These are phyloP conservation scores for Hydrotaea cyrtoneurina DNA, from an alignment of 2,888 invertebrate species.

Conservation along the genomic window DNA sequence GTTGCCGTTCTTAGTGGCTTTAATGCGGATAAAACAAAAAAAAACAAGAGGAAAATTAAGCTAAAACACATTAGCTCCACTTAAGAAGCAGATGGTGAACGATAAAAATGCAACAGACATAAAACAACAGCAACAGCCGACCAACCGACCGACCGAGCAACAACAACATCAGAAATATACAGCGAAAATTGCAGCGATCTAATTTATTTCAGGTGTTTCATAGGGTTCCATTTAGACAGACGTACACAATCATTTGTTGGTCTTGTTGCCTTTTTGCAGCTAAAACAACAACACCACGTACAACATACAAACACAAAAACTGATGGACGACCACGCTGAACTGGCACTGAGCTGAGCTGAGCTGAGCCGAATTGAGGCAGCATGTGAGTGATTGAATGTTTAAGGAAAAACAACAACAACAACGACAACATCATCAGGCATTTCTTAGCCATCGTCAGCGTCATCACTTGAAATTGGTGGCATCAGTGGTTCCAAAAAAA, in stretches of 20 bases:
- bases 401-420: slow-evolving; percentile 32
- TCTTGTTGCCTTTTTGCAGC: slow-evolving; percentile 35
- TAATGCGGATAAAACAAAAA: slow-evolving; percentile 55
- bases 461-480: slow-evolving; percentile 18
- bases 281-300: slow-evolving; percentile 41
- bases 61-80: slow-evolving; percentile 66
- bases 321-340: slow-evolving; percentile 48
- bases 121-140: slow-evolving; percentile 33
- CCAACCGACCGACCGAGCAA: background rate
- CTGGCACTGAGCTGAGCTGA: slow-evolving; percentile 38
- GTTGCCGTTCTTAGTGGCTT: slow-evolving; percentile 20
- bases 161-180: slow-evolving; percentile 22
- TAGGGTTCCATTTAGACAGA: slow-evolving; percentile 51
- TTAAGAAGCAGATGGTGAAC: slow-evolving; percentile 67
- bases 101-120: slow-evolving; percentile 50
- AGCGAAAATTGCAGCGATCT: slow-evolving; percentile 67
- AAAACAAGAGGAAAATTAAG: slow-evolving; percentile 64
- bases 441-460: slow-evolving; percentile 41
- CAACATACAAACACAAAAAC: slow-evolving; percentile 2
- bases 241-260: background rate
- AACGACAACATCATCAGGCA: slow-evolving; percentile 44
- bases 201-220: slow-evolving; percentile 68
- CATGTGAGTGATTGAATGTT: slow-evolving; percentile 67
- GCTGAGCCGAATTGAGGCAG: slow-evolving; percentile 44
- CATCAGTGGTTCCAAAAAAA: background rate